Conservation (phyloP, 2,888 invertebrate genomes). For the Tuberolachnus salignus region DNA sequence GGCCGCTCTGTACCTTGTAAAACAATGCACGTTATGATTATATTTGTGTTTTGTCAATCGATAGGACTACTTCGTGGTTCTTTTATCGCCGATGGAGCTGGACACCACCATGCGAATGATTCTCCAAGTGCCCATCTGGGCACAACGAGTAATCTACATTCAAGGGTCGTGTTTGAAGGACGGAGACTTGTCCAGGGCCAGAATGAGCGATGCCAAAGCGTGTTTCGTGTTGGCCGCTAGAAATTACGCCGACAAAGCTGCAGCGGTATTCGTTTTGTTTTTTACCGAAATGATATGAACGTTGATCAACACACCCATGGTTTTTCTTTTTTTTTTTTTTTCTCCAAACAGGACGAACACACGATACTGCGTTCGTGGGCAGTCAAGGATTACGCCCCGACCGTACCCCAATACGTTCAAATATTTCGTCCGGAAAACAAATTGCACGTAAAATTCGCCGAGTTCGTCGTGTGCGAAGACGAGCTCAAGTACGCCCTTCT, state of each 20-base stretch:
- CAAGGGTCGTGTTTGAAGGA: slow-evolving; percentile 97
- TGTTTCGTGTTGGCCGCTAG: slow-evolving; percentile 96
- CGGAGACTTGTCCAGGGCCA: slow-evolving; percentile 89
- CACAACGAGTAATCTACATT: slow-evolving; percentile 94
- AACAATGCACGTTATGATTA: too few species aligned
- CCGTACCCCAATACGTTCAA: slow-evolving; percentile 96
- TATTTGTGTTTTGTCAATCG: too few species aligned
- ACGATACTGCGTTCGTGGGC: slow-evolving; percentile 91
- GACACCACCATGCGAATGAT: slow-evolving; percentile 99
- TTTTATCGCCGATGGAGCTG: slow-evolving; percentile 95
- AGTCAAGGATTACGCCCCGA: slow-evolving; percentile 96
- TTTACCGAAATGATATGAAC: background rate
- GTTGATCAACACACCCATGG: too few species aligned
- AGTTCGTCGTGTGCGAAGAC: slow-evolving; percentile 97
- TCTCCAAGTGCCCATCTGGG: slow-evolving; percentile 87
- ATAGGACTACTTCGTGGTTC: slow-evolving; percentile 92
- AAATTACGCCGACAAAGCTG: slow-evolving; percentile 94
- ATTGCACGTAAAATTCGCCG: slow-evolving; percentile 97
- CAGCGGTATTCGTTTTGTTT: slow-evolving; percentile 70
- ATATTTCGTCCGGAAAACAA: slow-evolving; percentile 98
- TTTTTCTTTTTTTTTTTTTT: too few species aligned
- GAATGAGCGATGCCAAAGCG: slow-evolving; percentile 97
- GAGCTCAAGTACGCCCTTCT: slow-evolving; percentile 98
- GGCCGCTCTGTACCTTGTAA: too few species aligned
- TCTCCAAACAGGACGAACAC: slow-evolving; percentile 73